Base-by-base conservation (phyloP, 2,113 vertebrate genomes). In the Elanoides forficatus region DNA sequence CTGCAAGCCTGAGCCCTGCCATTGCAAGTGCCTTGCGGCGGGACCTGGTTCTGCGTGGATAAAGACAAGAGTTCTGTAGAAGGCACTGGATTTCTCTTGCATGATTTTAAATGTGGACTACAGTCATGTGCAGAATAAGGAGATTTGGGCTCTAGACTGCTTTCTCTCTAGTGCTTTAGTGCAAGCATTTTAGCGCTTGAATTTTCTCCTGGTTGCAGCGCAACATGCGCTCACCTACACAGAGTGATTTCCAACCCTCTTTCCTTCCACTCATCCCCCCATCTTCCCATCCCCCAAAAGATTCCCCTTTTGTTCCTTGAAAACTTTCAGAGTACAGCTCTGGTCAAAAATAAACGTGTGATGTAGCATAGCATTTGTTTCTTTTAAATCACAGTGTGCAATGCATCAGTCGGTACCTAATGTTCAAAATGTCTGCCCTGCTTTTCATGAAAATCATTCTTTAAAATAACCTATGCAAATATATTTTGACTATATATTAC, bases 31-130 rank as follows among this genome's bases (percentile, higher is more conserved):
- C 96, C 96, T 93, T n/a, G 15, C 1, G 58, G 97, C 15, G 75
- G 95, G 97, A 97, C 97, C 92, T 98, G 42, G 93, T 97, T 97
- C 97, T 97, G 97, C 40, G 81, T 90, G 97, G 96, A 91, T 95
- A 98, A 97, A 97, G 97, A 98, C 96, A 63, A 97, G 97, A 97
- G 97, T 98, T 98, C 96, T 98, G 96, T 97, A 98, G 97, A 98
- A 98, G 98, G 98, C 98, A 98, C 98, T 98, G 97, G 95, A 96
- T 97, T 97, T 98, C 97, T 97, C 97, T 97, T 98, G 97, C 95
- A 89, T 97, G 96, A 89, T 96, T 97, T 96, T 95, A 88, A 70
- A 92, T 32, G 14, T 95, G 90, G 89, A 97, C 83, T 96, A 96
- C 96, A 97, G 96, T 96, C 95, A 76, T 48, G 68, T 81, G 97